These are phyloP conservation scores for Ctenopoma multispine DNA, from an alignment of 2,797 vertebrate genomes.

Conservation along the genomic window DNA sequence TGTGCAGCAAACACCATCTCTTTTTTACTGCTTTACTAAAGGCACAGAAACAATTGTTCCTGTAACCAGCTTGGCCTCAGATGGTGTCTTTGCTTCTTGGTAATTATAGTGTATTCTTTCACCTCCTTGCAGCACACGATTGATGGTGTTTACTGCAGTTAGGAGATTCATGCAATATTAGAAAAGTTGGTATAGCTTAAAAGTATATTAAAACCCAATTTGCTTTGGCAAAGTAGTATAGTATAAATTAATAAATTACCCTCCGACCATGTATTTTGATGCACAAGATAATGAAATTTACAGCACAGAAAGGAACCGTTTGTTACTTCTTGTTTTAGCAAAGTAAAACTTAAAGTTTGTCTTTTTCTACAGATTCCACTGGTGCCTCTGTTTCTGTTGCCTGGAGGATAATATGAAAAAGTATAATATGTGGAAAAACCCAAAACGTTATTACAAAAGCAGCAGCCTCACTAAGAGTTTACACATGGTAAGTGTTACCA, in stretches of 20 bases:
- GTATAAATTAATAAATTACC: conserved; percentile 43
- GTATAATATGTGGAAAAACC: neutral
- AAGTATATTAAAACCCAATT: conserved; percentile 24
- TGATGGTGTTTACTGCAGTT: conserved; percentile 50
- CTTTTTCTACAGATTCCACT: neutral
- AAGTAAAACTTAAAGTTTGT: conserved; percentile 19
- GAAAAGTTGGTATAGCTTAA: conserved; percentile 17
- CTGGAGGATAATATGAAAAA: conserved; percentile 2
- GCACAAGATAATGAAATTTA: conserved; percentile 48
- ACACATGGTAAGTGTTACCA: neutral
- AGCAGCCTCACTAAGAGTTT: neutral
- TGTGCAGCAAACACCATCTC: too few species aligned
- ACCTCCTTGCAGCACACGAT: conserved; percentile 39
- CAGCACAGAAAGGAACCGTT: conserved; percentile 30
- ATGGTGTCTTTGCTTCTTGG: conserved; percentile 20
- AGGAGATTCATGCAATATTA: conserved; percentile 15
- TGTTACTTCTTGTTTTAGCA: conserved; percentile 12
- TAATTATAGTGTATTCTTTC: conserved; percentile 14
- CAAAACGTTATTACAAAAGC: neutral
- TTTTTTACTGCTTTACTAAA: too few species aligned
- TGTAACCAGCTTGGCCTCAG: conserved; percentile 22
- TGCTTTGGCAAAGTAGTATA: conserved; percentile 9
- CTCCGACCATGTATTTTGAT: conserved; percentile 25
- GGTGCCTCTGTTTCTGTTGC: neutral
- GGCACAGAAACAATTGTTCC: conserved; percentile 25